Conservation (phyloP, 2,888 invertebrate genomes). For the Drosophila demipolita region DNA sequence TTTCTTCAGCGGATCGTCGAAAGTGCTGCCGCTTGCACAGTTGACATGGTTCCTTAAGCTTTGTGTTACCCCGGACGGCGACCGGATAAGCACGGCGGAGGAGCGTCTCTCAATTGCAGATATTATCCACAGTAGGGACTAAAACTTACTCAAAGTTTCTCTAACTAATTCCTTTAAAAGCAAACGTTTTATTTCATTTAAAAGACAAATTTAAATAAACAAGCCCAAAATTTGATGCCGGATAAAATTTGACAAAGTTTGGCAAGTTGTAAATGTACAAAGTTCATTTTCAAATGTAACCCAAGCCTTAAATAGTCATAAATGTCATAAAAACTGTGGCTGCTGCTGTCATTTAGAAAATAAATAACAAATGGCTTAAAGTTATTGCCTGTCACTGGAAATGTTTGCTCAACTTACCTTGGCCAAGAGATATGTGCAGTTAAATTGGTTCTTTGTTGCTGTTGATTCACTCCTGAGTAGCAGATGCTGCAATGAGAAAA, state of each 20-base stretch:
- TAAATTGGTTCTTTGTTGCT: not conserved
- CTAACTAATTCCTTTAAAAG: not conserved
- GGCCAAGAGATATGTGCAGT: not conserved
- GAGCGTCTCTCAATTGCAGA: not conserved
- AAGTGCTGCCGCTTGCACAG: constrained; percentile 17
- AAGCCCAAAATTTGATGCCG: not conserved
- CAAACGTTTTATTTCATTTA: not conserved
- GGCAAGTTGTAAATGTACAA: not conserved
- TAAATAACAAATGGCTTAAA: not conserved
- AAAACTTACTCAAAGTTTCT: not conserved
- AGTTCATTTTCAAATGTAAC: not conserved
- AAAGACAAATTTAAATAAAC: not conserved
- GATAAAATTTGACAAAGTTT: not conserved
- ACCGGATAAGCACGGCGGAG: constrained; percentile 2
- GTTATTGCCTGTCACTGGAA: not conserved
- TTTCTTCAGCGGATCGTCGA: not conserved
- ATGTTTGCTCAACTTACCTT: constrained; percentile 15
- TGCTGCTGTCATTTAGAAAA: not conserved
- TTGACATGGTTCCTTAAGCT: constrained; percentile 30
- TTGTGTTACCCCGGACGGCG: not conserved
- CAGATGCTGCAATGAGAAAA: constrained; percentile 21
- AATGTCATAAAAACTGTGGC: no score
- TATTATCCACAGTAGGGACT: not conserved
- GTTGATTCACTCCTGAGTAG: not conserved
- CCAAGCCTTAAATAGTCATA: not conserved